Percentiles rank a stretch among this genome's conserved stretches.
phyloP scores from a whole-genome alignment of 1,140 invertebrate genomes.

The Sycophila sp. region DNA sequence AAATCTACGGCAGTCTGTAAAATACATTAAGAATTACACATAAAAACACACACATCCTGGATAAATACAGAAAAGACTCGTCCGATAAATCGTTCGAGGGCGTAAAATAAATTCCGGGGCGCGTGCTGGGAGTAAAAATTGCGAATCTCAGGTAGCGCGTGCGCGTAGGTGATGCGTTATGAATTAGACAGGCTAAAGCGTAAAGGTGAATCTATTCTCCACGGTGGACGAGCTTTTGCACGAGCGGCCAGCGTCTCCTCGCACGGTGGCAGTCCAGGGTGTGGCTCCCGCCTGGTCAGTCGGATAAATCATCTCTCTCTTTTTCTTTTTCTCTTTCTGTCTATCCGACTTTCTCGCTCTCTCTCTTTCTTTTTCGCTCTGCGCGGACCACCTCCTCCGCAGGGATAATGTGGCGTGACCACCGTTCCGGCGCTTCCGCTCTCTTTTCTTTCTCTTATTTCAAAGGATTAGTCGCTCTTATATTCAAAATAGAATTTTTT shows the following conservation, averaged over 20 bases:
- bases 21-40: too few species aligned
- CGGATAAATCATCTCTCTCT: constrained; percentile 51
- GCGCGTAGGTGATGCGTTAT: constrained; percentile 29
- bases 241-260: too few species aligned
- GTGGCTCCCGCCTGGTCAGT: too few species aligned
- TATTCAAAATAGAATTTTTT: too few species aligned
- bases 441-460: background rate
- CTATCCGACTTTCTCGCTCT: background rate
- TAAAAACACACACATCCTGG: too few species aligned
- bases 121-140: constrained; percentile 1
- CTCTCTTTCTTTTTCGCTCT: background rate
- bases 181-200: constrained; percentile 7
- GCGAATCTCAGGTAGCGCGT: constrained; percentile 18
- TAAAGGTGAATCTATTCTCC: constrained; percentile 26
- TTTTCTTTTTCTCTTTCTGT: constrained; percentile 18
- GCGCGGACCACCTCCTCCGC: too few species aligned
- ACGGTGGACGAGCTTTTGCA: constrained; percentile 48
- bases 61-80: too few species aligned
- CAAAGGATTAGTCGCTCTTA: too few species aligned
- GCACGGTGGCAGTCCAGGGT: too few species aligned
- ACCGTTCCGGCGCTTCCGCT: too few species aligned
- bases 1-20: too few species aligned
- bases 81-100: constrained; percentile 40
- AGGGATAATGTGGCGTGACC: too few species aligned
- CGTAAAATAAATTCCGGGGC: background rate